Conservation (phyloP, 2,113 vertebrate genomes). For the Ochotona curzoniae region DNA sequence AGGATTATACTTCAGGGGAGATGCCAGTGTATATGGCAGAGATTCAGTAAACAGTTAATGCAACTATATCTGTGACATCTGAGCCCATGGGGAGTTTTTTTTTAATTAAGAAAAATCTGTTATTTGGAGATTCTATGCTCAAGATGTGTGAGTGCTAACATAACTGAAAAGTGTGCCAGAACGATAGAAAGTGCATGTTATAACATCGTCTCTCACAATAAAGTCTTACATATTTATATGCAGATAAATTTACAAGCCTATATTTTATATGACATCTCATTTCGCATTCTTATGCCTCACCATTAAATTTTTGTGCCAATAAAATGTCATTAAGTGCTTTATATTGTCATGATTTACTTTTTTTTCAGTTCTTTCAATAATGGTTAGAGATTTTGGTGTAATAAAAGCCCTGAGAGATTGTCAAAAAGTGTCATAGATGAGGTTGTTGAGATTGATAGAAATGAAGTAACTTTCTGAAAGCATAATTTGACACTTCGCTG, state of each 20-base stretch:
- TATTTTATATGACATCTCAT: constrained; percentile 59
- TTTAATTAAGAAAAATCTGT: constrained; percentile 39
- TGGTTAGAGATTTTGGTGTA: neutral
- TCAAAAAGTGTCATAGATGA: neutral
- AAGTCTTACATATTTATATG: constrained; percentile 68
- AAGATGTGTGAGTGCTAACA: constrained; percentile 60
- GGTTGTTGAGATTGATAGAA: constrained; percentile 18
- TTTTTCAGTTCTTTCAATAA: constrained; percentile 31
- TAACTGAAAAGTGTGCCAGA: constrained; percentile 74
- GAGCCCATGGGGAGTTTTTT: constrained; percentile 42
- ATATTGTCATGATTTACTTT: constrained; percentile 48
- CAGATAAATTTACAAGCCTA: constrained; percentile 66
- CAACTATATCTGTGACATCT: constrained; percentile 43
- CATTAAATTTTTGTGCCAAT: constrained; percentile 35
- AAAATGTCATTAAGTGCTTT: constrained; percentile 52
- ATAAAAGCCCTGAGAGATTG: neutral
- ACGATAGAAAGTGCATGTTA: constrained; percentile 37
- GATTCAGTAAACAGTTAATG: constrained; percentile 63
- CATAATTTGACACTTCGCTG: neutral
- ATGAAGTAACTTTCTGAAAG: neutral
- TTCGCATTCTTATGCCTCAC: constrained; percentile 53
- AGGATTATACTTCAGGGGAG: neutral
- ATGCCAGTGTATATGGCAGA: neutral
- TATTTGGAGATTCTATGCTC: constrained; percentile 65
- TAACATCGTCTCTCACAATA: constrained; percentile 68